These are phyloP conservation scores for Fragum sueziense DNA, from an alignment of 2,888 invertebrate genomes.

Conservation along the genomic window DNA sequence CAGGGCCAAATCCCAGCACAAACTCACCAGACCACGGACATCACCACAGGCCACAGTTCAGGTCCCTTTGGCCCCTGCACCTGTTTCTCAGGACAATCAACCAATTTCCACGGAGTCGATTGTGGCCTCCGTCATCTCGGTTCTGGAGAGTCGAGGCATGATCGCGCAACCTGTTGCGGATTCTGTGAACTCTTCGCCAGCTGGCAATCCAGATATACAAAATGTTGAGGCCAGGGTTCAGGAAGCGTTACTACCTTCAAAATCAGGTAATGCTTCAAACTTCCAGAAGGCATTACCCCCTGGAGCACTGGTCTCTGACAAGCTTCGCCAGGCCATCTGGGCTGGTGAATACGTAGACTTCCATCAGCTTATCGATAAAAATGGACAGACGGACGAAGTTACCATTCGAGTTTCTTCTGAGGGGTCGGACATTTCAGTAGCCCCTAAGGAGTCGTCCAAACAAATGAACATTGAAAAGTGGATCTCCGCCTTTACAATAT, in stretches of 20 bases:
- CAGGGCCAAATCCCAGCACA: no score
- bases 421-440: neutral
- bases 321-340: conserved; percentile 24
- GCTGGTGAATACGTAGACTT: conserved; percentile 28
- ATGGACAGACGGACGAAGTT: neutral
- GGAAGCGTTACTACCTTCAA: neutral
- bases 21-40: no score
- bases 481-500: conserved; percentile 25
- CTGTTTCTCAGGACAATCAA: no score
- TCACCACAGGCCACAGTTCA: no score
- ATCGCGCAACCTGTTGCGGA: no score
- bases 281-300: neutral
- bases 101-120: no score
- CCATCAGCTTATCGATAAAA: neutral
- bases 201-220: no score
- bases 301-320: neutral
- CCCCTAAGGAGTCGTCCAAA: neutral
- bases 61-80: no score
- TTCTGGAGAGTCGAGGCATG: no score
- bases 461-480: neutral
- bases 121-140: no score
- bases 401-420: neutral
- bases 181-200: no score
- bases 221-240: neutral
- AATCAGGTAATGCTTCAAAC: neutral